phyloP scores from a whole-genome alignment of 2,113 vertebrate genomes.

The Haemorhous mexicanus region DNA sequence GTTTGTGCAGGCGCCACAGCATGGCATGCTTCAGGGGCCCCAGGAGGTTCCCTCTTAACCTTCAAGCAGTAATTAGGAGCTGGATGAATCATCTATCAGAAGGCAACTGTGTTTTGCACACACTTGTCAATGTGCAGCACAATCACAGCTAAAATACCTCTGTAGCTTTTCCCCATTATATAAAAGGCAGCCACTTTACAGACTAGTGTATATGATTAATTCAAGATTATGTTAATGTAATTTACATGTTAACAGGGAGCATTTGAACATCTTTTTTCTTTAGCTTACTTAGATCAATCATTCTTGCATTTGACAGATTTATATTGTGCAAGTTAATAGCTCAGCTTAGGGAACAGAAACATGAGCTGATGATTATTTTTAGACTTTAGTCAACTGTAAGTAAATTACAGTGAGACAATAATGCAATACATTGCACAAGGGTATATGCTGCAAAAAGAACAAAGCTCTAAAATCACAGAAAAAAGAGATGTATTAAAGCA shows the following conservation, averaged over 20 bases:
- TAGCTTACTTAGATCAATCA: slow-evolving; percentile 38
- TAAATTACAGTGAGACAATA: slow-evolving; percentile 2
- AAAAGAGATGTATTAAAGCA: neutral
- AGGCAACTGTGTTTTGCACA: slow-evolving; percentile 23
- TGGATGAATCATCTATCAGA: neutral
- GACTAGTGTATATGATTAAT: slow-evolving; percentile 35
- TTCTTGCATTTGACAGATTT: slow-evolving; percentile 23
- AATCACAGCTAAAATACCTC: slow-evolving; percentile 11
- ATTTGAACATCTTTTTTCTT: slow-evolving; percentile 39
- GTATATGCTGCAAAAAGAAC: neutral
- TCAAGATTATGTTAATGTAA: slow-evolving; percentile 65
- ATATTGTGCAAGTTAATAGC: slow-evolving; percentile 16
- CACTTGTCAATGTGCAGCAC: slow-evolving; percentile 8
- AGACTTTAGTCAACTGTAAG: slow-evolving; percentile 19
- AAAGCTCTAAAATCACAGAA: neutral
- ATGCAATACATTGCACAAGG: neutral
- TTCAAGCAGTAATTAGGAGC: slow-evolving; percentile 11
- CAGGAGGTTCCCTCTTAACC: slow-evolving; percentile 24
- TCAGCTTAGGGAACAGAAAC: slow-evolving; percentile 19
- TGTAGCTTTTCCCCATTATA: slow-evolving; percentile 19
- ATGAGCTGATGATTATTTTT: slow-evolving; percentile 40
- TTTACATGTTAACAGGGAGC: slow-evolving; percentile 52
- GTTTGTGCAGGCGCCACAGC: neutral
- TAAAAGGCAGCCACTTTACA: slow-evolving; percentile 45
- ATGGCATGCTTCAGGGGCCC: neutral